Evolutionary conservation across 2,797 vertebrate species (phyloP), one percentile per base, ranked within the genome.

Genomic region (Emys orbicularis): DNA sequence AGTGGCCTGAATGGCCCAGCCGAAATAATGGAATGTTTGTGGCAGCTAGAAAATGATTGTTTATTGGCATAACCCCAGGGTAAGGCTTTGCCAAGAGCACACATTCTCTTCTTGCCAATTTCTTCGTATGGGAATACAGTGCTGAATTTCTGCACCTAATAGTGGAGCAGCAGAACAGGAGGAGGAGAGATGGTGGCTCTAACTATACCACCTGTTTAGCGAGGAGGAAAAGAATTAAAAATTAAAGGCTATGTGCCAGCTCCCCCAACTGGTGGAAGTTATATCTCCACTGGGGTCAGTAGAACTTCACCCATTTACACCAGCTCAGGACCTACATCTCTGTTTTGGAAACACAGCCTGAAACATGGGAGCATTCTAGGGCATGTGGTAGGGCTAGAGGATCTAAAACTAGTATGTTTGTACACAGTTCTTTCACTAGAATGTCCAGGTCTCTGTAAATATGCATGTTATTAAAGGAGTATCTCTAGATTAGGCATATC

Each of bases 31-130:
- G 93, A 87, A 96, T 94, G 90, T 90, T 96, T 97, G 92, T 98
- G 96, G 96, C 96, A 97, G 94, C 90, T 53, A 95, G 90, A 97
- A 96, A 96, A 95, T 96, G 94, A 96, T 94, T 96, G 95, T 88
- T 97, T 97, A 52, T 96, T 98, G 96, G 96, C 95, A 81, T 93
- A 74, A 89, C 83, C 83, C 97, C 94, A 95, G 86, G 76, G 59
- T 44, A 90, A 94, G 79, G 94, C 93, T 87, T 89, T 97, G 97
- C 94, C 96, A 97, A 97, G 86, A 96, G 94, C 90, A 91, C 15
- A 8, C 1, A 0, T 89, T 83, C 85, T 95, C 82, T 93, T 29
- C 56, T 96, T 96, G 94, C 95, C 96, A 96, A 8, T 85, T 93
- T 80, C 92, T 95, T 97, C 96, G 83, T 96, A 97, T 94, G 90